phyloP scores from a whole-genome alignment of 2,888 invertebrate genomes.

The Prosapia bicincta region DNA sequence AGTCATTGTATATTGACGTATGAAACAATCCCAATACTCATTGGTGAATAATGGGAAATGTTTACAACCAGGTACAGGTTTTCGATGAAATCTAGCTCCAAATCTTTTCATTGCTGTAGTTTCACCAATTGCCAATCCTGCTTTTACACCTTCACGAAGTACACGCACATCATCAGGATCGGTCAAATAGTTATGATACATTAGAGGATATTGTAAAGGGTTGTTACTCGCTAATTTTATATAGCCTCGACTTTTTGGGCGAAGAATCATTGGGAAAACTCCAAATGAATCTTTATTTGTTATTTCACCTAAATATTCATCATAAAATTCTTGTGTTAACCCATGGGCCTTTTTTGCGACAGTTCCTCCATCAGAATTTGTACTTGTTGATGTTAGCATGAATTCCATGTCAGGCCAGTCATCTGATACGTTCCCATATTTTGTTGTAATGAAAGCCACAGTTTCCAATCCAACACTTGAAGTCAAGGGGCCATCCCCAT shows the following conservation, averaged over 20 bases:
- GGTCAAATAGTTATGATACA: slow-evolving; percentile 90
- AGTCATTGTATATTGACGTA: slow-evolving; percentile 81
- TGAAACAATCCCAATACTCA: slow-evolving; percentile 82
- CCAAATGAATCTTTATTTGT: slow-evolving; percentile 74
- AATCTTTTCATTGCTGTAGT: slow-evolving; percentile 55
- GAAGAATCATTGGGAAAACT: slow-evolving; percentile 83
- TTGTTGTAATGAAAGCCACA: slow-evolving; percentile 83
- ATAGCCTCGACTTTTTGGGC: slow-evolving; percentile 81
- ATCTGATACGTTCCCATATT: slow-evolving; percentile 79
- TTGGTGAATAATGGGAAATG: slow-evolving; percentile 73
- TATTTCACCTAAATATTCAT: slow-evolving; percentile 68
- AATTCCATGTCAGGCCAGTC: slow-evolving; percentile 93
- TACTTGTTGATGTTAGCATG: slow-evolving; percentile 81
- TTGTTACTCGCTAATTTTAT: slow-evolving; percentile 65
- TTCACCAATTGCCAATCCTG: slow-evolving; percentile 69
- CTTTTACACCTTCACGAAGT: slow-evolving; percentile 81
- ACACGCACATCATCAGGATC: slow-evolving; percentile 81
- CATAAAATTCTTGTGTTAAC: slow-evolving; percentile 74
- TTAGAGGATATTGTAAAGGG: slow-evolving; percentile 74
- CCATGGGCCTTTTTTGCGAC: slow-evolving; percentile 73
- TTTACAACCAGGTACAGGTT: slow-evolving; percentile 76
- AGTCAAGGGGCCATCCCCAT: slow-evolving; percentile 84
- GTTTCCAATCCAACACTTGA: slow-evolving; percentile 85
- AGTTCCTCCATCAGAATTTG: slow-evolving; percentile 79
- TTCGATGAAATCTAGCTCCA: slow-evolving; percentile 71